Evolutionary conservation across 2,797 vertebrate species (phyloP).

Genomic region (Sylvilagus floridanus): DNA sequence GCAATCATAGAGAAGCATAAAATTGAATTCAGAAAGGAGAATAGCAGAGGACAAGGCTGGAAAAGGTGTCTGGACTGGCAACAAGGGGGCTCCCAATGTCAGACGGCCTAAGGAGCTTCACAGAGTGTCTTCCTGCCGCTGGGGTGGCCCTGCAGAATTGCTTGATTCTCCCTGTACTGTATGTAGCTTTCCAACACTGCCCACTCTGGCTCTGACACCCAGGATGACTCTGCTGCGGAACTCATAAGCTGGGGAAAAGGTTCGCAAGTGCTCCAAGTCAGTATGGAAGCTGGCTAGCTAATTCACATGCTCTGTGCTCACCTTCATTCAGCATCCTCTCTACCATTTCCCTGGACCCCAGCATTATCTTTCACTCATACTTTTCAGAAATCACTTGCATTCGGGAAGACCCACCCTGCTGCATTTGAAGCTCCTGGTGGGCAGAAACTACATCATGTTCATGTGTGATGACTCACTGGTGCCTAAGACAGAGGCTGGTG

Average conservation of each 20-base stretch:
- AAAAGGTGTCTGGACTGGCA: not conserved
- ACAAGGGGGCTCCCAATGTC: not conserved
- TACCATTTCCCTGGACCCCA: not conserved
- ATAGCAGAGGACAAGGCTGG: not conserved
- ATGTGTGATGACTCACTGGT: not conserved
- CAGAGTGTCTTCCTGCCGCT: not conserved
- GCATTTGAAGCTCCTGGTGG: not conserved
- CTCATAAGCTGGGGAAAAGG: not conserved
- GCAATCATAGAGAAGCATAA: not conserved
- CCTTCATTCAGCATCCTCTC: not conserved
- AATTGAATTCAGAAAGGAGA: not conserved
- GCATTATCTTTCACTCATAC: not conserved
- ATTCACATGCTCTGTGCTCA: not conserved
- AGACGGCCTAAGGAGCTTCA: not conserved
- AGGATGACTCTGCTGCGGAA: not conserved
- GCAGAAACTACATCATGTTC: not conserved
- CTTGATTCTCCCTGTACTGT: not conserved
- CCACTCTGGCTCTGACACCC: not conserved
- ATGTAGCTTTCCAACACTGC: not conserved
- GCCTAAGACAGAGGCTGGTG: not conserved
- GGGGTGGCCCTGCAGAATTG: not conserved
- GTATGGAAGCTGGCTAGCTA: not conserved
- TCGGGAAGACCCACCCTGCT: not conserved
- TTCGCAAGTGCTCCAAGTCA: not conserved
- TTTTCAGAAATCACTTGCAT: not conserved